Evolutionary conservation across 2,888 invertebrate species (phyloP).

Genomic region (Julus scandinavius): DNA sequence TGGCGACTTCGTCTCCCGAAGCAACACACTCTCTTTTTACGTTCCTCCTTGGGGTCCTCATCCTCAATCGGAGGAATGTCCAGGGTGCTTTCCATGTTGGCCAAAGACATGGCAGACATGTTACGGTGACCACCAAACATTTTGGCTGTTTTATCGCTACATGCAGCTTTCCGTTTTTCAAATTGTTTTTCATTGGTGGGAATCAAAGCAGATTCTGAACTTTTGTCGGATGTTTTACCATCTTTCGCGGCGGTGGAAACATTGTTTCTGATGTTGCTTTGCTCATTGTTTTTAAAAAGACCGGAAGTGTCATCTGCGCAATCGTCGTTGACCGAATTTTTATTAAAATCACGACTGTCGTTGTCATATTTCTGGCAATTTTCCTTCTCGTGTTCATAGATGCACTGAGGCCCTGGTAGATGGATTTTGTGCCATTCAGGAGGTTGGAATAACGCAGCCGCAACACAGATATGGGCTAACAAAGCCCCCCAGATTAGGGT

Average conservation of each 20-base stretch:
- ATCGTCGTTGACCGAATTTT: slow-evolving; percentile 40
- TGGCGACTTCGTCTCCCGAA: slow-evolving; percentile 41
- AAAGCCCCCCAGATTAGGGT: slow-evolving; percentile 50
- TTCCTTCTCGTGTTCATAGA: neutral
- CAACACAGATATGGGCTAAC: slow-evolving; percentile 51
- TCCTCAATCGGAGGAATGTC: slow-evolving; percentile 8
- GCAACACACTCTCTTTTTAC: neutral
- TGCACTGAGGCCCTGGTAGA: slow-evolving; percentile 66
- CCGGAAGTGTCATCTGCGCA: neutral
- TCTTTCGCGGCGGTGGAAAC: neutral
- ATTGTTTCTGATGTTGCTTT: neutral
- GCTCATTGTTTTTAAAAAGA: neutral
- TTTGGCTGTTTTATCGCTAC: neutral
- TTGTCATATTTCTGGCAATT: neutral
- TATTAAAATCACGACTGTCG: slow-evolving; percentile 24
- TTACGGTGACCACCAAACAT: slow-evolving; percentile 1
- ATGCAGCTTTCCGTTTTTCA: neutral
- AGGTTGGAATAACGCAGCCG: slow-evolving; percentile 47
- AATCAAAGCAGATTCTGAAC: neutral
- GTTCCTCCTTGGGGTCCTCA: neutral
- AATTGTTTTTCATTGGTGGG: neutral
- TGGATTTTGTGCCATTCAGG: slow-evolving; percentile 60
- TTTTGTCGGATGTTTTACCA: neutral
- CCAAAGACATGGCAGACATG: slow-evolving; percentile 7
- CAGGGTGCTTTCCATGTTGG: slow-evolving; percentile 39